phyloP scores from a whole-genome alignment of 2,113 vertebrate species.

The Nesoenas mayeri region DNA sequence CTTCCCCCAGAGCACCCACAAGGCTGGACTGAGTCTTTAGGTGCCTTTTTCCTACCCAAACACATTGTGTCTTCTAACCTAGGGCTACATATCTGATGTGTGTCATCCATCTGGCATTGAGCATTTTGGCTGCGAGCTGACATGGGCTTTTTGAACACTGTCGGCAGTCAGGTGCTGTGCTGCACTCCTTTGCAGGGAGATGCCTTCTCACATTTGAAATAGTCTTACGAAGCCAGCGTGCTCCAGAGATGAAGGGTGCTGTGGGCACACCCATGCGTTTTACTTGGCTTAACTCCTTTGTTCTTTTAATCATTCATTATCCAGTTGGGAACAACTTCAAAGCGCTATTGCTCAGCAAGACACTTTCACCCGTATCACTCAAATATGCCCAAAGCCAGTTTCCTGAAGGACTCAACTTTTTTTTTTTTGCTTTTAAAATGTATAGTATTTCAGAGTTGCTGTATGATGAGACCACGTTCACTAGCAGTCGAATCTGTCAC shows the following conservation, averaged over 20 bases:
- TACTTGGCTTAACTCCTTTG: background rate
- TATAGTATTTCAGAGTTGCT: constrained; percentile 13
- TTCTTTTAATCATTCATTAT: background rate
- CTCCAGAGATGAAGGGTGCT: background rate
- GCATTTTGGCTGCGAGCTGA: background rate
- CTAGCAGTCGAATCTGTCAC: background rate
- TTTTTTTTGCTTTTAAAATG: background rate
- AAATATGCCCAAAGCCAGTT: background rate
- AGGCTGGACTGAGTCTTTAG: background rate
- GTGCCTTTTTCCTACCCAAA: background rate
- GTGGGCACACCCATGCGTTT: background rate
- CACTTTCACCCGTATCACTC: background rate
- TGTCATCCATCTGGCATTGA: background rate
- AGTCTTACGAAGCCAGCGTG: background rate
- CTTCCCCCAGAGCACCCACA: rapidly evolving
- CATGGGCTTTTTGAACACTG: background rate
- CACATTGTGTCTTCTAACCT: rapidly evolving
- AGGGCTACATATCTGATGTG: too few relatives aligned
- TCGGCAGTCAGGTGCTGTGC: background rate
- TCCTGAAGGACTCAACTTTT: background rate
- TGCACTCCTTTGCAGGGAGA: background rate
- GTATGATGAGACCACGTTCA: background rate
- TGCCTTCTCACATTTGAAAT: background rate
- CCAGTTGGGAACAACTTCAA: background rate
- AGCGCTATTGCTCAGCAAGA: background rate